phyloP scores from a whole-genome alignment of 2,888 invertebrate genomes.

The Nesidiocoris tenuis region DNA sequence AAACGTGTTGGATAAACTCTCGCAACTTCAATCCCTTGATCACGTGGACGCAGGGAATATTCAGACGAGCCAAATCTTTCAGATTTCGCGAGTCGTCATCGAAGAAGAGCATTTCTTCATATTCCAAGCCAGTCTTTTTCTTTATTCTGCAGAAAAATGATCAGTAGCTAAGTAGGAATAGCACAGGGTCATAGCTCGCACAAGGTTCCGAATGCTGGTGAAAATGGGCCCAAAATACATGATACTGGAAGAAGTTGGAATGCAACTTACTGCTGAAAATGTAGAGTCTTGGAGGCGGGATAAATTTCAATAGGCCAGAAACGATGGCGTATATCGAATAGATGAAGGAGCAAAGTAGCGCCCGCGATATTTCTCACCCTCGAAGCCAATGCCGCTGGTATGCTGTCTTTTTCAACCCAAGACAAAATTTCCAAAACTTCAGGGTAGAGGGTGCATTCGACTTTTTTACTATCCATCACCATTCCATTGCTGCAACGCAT shows the following conservation, averaged over 20 bases:
- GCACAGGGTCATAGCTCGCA: background rate
- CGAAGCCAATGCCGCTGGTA: conserved; percentile 51
- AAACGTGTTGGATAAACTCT: too few species aligned
- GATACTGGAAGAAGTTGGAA: too few species aligned
- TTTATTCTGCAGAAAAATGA: conserved; percentile 59
- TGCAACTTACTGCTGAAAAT: conserved; percentile 50
- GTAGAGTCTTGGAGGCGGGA: conserved; percentile 50
- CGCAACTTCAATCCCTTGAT: conserved; percentile 56
- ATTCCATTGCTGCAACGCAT: background rate
- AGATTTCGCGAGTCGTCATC: conserved; percentile 66
- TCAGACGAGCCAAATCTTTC: conserved; percentile 57
- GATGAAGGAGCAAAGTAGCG: conserved; percentile 50
- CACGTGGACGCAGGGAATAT: conserved; percentile 61
- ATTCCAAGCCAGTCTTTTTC: conserved; percentile 57
- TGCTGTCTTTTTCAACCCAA: conserved; percentile 54
- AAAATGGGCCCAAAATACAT: too few species aligned
- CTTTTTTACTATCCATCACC: conserved; percentile 46
- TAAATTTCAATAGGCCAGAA: conserved; percentile 51
- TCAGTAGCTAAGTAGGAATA: background rate
- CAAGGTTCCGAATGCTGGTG: background rate
- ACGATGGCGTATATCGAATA: conserved; percentile 50
- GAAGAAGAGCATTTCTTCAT: conserved; percentile 64
- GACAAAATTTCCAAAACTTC: conserved; percentile 64
- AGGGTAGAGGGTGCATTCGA: conserved; percentile 49
- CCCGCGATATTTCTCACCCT: conserved; percentile 50